A percentile compares a stretch with the other conserved stretches of the same genome.
Evolutionary conservation across 2,113 vertebrate genomes (phyloP).

Genomic region (Vidua chalybeata): DNA sequence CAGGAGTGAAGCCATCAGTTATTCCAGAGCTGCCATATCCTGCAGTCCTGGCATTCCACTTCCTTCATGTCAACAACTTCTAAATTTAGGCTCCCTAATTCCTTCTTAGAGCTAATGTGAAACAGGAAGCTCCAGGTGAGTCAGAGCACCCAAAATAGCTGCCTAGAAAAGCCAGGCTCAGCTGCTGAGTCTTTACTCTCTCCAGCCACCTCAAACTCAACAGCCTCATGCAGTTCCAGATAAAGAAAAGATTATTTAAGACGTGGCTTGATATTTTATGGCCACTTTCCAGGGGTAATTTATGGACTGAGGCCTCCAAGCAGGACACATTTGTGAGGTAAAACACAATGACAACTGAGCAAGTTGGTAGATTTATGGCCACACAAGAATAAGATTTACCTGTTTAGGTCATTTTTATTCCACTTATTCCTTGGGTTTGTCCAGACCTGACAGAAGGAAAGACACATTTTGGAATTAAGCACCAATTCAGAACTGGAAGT

Average conservation of each 20-base stretch:
- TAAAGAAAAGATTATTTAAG: background rate
- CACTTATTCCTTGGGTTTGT: background rate
- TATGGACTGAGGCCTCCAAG: background rate
- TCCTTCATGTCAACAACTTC: background rate
- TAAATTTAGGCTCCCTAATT: conserved; percentile 27
- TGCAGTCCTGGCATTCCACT: background rate
- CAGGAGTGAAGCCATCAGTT: background rate
- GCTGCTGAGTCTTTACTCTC: background rate
- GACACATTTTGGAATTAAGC: background rate
- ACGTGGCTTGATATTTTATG: background rate
- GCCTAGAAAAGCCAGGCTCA: background rate
- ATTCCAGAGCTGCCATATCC: background rate
- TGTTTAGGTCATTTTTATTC: background rate
- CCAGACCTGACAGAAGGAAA: background rate
- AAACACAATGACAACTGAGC: background rate
- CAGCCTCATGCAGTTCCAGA: background rate
- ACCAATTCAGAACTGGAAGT: background rate
- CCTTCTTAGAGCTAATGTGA: background rate
- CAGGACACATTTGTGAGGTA: background rate
- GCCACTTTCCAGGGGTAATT: background rate
- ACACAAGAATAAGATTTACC: background rate
- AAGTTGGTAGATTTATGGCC: background rate
- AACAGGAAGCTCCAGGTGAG: conserved; percentile 12
- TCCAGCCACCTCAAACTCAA: background rate
- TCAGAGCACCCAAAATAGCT: conserved; percentile 30